Evolutionary conservation across 2,888 invertebrate species (phyloP).

Genomic region (Cistogaster globosa): DNA sequence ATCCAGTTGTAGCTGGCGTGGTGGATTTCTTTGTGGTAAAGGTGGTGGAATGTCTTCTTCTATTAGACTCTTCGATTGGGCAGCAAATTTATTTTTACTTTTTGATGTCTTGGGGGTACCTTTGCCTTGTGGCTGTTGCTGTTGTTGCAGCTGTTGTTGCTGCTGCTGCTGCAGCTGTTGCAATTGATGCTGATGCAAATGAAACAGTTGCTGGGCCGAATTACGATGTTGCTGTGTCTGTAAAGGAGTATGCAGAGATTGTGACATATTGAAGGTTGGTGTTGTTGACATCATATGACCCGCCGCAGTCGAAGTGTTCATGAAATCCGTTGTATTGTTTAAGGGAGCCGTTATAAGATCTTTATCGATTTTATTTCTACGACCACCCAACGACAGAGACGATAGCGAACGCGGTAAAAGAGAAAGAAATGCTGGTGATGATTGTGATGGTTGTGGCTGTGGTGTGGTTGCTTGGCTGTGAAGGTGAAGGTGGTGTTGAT

Average conservation of each 20-base stretch:
- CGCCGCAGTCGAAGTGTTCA: conserved; percentile 73
- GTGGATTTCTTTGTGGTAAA: conserved; percentile 84
- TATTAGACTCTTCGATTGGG: conserved; percentile 78
- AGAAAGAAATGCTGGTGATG: conserved; percentile 83
- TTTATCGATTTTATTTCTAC: conserved; percentile 82
- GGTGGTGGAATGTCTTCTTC: conserved; percentile 83
- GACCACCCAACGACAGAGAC: conserved; percentile 82
- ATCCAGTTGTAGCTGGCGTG: conserved; percentile 78
- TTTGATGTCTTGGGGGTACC: conserved; percentile 78
- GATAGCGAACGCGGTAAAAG: conserved; percentile 83
- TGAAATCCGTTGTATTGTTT: conserved; percentile 79
- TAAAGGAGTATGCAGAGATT: conserved; percentile 82
- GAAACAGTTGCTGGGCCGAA: conserved; percentile 83
- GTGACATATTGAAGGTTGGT: conserved; percentile 75
- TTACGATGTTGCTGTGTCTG: conserved; percentile 75
- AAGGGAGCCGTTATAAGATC: conserved; percentile 80
- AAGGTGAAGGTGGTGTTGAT: conserved; percentile 73
- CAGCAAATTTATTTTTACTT: conserved; percentile 80
- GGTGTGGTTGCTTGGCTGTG: conserved; percentile 76
- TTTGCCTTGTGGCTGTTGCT: conserved; percentile 75
- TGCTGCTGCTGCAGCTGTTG: conserved; percentile 74
- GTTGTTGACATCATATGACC: conserved; percentile 69
- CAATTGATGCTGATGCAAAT: conserved; percentile 74
- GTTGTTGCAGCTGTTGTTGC: conserved; percentile 73
- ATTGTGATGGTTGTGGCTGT: conserved; percentile 76